Evolutionary conservation across 2,888 invertebrate genomes (phyloP).

Genomic region (Dasypolia templi): DNA sequence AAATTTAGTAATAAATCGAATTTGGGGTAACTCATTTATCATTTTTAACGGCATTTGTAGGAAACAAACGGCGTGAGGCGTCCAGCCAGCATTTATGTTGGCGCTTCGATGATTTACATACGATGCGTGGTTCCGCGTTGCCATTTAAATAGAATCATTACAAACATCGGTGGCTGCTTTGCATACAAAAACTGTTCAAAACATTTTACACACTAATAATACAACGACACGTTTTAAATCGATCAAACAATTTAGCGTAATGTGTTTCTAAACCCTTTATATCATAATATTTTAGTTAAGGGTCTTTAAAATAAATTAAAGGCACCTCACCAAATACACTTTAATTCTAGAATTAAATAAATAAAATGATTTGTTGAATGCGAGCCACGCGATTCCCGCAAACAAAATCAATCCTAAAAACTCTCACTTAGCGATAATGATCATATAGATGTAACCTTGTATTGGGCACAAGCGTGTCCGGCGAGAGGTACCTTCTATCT

Average conservation of each 20-base stretch:
- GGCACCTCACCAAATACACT: background rate
- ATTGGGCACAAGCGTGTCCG: slow-evolving; percentile 44
- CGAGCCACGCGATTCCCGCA: background rate
- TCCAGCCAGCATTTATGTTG: slow-evolving; percentile 62
- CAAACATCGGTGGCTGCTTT: slow-evolving; percentile 75
- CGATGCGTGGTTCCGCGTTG: slow-evolving; percentile 65
- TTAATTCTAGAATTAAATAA: slow-evolving; percentile 16
- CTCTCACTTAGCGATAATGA: slow-evolving; percentile 41
- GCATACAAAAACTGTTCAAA: slow-evolving; percentile 74
- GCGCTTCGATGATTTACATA: slow-evolving; percentile 77
- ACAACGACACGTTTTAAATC: slow-evolving; percentile 55
- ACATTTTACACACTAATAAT: slow-evolving; percentile 54
- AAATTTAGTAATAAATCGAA: slow-evolving; percentile 66
- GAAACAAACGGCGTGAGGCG: slow-evolving; percentile 63
- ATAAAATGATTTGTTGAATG: slow-evolving; percentile 4
- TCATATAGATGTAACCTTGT: slow-evolving; percentile 33
- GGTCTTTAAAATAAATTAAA: slow-evolving; percentile 2
- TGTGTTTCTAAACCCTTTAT: slow-evolving; percentile 37
- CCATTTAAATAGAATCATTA: slow-evolving; percentile 76
- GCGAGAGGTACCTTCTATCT: slow-evolving; percentile 16
- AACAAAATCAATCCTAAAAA: slow-evolving; percentile 33
- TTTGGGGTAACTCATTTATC: slow-evolving; percentile 73
- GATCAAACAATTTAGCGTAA: slow-evolving; percentile 52
- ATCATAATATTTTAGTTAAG: slow-evolving; percentile 9
- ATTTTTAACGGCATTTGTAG: slow-evolving; percentile 76